phyloP scores from a whole-genome alignment of 1,140 invertebrate species.

The Dinothrombium tinctorium region DNA sequence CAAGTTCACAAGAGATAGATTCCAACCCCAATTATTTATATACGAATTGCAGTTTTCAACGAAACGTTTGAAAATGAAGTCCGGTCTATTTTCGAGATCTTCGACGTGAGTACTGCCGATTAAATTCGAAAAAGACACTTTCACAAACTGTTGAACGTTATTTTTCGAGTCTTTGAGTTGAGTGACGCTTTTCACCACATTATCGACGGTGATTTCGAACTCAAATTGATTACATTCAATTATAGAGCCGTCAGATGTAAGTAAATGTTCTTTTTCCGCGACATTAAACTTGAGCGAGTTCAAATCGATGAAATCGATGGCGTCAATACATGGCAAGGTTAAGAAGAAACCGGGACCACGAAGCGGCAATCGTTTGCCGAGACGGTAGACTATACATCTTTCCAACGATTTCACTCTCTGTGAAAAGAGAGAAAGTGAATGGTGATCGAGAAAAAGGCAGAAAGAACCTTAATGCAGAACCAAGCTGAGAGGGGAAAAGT shows the following conservation, averaged over 20 bases:
- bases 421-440: not conserved
- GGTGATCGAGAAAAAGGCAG: too few relatives aligned
- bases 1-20: not conserved
- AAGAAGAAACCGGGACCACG: constrained; percentile 4
- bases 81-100: constrained; percentile 10
- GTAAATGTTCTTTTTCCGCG: constrained; percentile 2
- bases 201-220: constrained; percentile 2
- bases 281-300: not conserved
- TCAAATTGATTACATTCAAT: constrained; percentile 3
- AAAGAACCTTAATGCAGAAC: too few relatives aligned
- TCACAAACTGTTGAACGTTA: constrained; percentile 7
- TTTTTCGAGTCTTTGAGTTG: constrained; percentile 5
- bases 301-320: constrained; percentile 8
- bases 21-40: constrained; percentile 10
- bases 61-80: constrained; percentile 8
- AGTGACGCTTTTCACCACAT: constrained; percentile 6
- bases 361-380: constrained; percentile 10
- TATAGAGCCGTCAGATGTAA: constrained; percentile 8
- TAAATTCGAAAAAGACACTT: constrained; percentile 7
- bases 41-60: constrained; percentile 8
- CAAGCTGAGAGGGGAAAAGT: too few relatives aligned
- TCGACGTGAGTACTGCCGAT: constrained; percentile 9
- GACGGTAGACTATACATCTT: constrained; percentile 8
- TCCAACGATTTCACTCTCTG: constrained; percentile 8
- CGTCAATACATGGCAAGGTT: constrained; percentile 7